phyloP scores from a whole-genome alignment of 2,888 invertebrate species.

The Tachystola acroxantha region DNA sequence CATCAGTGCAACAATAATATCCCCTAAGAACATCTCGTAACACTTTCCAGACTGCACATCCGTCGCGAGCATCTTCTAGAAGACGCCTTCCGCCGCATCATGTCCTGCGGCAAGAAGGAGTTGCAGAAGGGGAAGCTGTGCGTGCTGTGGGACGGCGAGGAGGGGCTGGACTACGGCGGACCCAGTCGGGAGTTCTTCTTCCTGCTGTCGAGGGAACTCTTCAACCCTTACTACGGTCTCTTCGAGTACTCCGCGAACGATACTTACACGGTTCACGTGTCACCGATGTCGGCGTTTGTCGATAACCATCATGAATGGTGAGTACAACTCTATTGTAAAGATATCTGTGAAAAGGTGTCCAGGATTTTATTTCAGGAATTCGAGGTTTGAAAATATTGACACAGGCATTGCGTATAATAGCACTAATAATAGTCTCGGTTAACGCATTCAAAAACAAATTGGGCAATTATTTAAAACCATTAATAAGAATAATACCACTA shows the following conservation, averaged over 20 bases:
- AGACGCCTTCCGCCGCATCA: constrained; percentile 97
- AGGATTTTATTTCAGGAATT: too few relatives aligned
- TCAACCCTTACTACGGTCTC: constrained; percentile 98
- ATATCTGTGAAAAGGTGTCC: too few relatives aligned
- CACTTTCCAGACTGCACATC: constrained; percentile 88
- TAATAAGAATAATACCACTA: too few relatives aligned
- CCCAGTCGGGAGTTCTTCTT: constrained; percentile 99
- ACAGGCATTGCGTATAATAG: too few relatives aligned
- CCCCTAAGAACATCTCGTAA: too few relatives aligned
- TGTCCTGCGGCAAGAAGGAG: constrained; percentile 97
- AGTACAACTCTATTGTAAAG: too few relatives aligned
- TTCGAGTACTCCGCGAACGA: constrained; percentile 99
- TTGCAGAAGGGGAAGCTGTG: constrained; percentile 96
- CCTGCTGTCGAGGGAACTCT: constrained; percentile 95
- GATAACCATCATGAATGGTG: constrained; percentile 98
- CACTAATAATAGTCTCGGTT: too few relatives aligned
- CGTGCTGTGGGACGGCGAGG: constrained; percentile 96
- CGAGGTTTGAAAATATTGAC: too few relatives aligned
- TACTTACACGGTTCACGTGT: constrained; percentile 96
- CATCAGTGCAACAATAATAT: too few relatives aligned
- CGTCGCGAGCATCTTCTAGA: constrained; percentile 95
- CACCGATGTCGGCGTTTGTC: constrained; percentile 97
- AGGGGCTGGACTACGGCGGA: constrained; percentile 98
- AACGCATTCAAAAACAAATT: too few relatives aligned
- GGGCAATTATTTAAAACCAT: too few relatives aligned